Percentiles rank a stretch among this genome's conserved stretches.
phyloP scores from a whole-genome alignment of 2,113 vertebrate species.

The Ophiodon elongatus region DNA sequence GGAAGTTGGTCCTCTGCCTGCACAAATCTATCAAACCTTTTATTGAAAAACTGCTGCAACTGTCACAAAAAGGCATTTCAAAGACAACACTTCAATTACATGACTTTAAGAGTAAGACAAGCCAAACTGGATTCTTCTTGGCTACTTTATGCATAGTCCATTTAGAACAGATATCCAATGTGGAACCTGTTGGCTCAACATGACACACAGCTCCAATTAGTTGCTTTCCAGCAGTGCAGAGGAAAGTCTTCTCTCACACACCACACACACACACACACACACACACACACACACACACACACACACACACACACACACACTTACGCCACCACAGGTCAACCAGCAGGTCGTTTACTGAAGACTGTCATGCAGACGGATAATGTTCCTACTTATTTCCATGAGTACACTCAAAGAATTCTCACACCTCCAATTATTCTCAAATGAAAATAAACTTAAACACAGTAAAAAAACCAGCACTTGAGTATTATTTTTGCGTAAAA shows the following conservation, averaged over 20 bases:
- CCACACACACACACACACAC: not conserved
- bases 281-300: not conserved
- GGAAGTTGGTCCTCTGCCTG: too few relatives aligned
- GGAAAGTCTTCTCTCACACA: not conserved
- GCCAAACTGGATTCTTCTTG: not conserved
- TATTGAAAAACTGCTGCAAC: too few relatives aligned
- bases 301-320: not conserved
- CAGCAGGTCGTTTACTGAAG: not conserved
- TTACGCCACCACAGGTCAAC: not conserved
- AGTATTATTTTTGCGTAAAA: not conserved
- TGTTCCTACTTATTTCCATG: not conserved
- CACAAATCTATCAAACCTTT: too few relatives aligned
- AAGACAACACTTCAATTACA: not conserved
- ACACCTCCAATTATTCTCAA: not conserved
- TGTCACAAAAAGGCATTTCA: not conserved
- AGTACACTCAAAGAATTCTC: not conserved
- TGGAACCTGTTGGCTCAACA: not conserved
- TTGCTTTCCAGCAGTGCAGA: conserved; percentile 29
- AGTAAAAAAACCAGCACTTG: not conserved
- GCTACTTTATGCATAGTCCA: not conserved
- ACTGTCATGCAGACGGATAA: not conserved
- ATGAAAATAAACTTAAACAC: not conserved
- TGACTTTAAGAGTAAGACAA: not conserved
- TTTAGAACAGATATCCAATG: not conserved
- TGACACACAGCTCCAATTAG: conserved; percentile 29